Base-by-base conservation (phyloP, 2,113 vertebrate genomes). In the Passer montanus region DNA sequence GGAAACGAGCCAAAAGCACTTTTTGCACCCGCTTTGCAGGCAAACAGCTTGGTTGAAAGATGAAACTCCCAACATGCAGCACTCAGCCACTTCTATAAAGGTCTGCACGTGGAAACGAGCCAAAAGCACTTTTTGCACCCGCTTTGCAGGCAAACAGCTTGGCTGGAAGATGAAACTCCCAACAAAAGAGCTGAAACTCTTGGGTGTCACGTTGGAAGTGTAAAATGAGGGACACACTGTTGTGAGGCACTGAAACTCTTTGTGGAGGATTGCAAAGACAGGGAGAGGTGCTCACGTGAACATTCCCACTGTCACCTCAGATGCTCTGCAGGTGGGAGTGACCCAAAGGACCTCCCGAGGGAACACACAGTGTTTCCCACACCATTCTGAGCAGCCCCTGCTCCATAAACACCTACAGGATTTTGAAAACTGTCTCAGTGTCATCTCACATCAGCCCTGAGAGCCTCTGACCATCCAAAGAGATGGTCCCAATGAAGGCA, bases 301-400 rank as follows among this genome's bases (percentile, higher is more conserved):
- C 26, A 6, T 18, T 69, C 15, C 43, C 56, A 62, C 3, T n/a
- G 18, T 12, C 62, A 55, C 35, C 56, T 39, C 28, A 56, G 46
- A 9, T 46, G 22, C 10, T 37, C 47, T 46, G 78, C 28, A 31
- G 28, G 6, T 14, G 31, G 18, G 13, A 24, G 10, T 12, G 26
- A 30, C 44, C 80, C 50, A 39, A 33, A 53, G 24, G 16, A 58
- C 5, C 30, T 53, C 27, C 41, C 17, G 26, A 70, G 26, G 37
- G 35, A 50, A 2, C 39, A 33, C 18, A 37, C 14, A 24, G 11
- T 31, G 26, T 13, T 49, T 22, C 43, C 24, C n/a, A 46, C 0
- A 0, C 31, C 0, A 0, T n/a, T 22, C 60, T 75, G 31, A 41
- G 37, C 39, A 83, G 28, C 15, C 58, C 53, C 39, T 63, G 43